A percentile compares a stretch with the other conserved stretches of the same genome.
These are phyloP conservation scores for Diplazon laetatorius DNA, from an alignment of 2,888 invertebrate genomes.

Conservation along the genomic window DNA sequence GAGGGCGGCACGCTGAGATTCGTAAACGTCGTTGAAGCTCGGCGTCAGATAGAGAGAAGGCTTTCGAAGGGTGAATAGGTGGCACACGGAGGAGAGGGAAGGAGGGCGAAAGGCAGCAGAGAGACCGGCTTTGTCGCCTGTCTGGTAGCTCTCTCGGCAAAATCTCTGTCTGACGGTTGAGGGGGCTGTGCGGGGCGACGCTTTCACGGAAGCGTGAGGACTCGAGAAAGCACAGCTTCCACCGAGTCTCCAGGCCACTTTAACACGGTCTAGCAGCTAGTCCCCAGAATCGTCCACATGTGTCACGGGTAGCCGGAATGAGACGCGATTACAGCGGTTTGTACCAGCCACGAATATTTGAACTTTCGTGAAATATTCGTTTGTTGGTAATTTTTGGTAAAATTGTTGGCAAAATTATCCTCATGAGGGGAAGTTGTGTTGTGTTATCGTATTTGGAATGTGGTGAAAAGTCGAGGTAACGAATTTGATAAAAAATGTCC, in stretches of 20 bases:
- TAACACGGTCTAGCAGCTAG: slow-evolving; percentile 12
- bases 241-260: slow-evolving; percentile 25
- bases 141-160: slow-evolving; percentile 57
- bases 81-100: background rate
- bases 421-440: too few relatives aligned
- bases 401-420: too few relatives aligned
- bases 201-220: slow-evolving; percentile 12
- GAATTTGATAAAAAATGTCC: too few relatives aligned
- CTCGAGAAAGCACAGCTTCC: background rate
- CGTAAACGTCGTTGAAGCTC: slow-evolving; percentile 49
- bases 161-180: slow-evolving; percentile 19
- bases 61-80: slow-evolving; percentile 12
- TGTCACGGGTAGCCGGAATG: background rate
- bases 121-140: slow-evolving; percentile 79
- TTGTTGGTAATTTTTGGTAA: slow-evolving; percentile 32
- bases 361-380: slow-evolving; percentile 49
- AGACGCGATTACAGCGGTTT: slow-evolving; percentile 12
- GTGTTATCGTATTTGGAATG: too few relatives aligned
- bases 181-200: background rate
- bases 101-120: too few relatives aligned
- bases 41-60: slow-evolving; percentile 29
- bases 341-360: slow-evolving; percentile 42
- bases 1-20: slow-evolving; percentile 47
- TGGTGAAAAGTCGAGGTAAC: too few relatives aligned
- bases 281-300: slow-evolving; percentile 8